Percentiles rank a stretch among this genome's conserved stretches.
These are phyloP conservation scores for Acanthosoma haemorrhoidale DNA, from an alignment of 2,888 invertebrate species.

Conservation along the genomic window DNA sequence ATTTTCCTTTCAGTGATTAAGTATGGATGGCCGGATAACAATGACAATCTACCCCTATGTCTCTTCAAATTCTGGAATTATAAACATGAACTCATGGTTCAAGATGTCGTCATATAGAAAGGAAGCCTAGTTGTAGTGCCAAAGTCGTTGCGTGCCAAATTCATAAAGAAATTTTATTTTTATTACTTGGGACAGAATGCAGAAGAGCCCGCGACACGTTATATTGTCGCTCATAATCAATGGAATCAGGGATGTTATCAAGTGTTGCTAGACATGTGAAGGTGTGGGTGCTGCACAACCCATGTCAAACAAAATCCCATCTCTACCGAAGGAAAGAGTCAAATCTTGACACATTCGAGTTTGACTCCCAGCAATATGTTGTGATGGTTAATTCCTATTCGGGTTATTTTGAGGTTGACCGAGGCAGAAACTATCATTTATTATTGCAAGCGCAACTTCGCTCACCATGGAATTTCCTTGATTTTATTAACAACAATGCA, in stretches of 20 bases:
- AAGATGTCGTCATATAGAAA: background rate
- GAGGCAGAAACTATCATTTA: background rate
- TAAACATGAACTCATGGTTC: no score
- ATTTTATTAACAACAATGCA: constrained; percentile 23
- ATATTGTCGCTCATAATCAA: background rate
- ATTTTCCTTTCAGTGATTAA: no score
- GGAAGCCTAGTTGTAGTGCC: background rate
- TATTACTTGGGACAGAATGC: background rate
- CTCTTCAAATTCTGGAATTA: no score
- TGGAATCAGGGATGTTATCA: background rate
- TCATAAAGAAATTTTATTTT: background rate
- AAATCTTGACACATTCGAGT: constrained; percentile 3
- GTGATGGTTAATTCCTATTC: constrained; percentile 27
- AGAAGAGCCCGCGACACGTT: background rate
- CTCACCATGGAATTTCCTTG: constrained; percentile 21
- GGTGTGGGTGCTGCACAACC: background rate
- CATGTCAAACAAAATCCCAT: background rate
- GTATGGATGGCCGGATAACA: no score
- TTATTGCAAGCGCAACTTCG: constrained; percentile 20
- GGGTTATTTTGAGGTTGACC: constrained; percentile 25
- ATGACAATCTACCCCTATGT: no score
- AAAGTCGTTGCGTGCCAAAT: background rate
- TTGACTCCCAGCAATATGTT: background rate
- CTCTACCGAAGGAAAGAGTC: constrained; percentile 5
- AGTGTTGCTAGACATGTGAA: background rate